Percentiles rank a stretch among this genome's conserved stretches.
Conservation (phyloP, 2,113 vertebrate genomes). For the Silurus glanis region DNA sequence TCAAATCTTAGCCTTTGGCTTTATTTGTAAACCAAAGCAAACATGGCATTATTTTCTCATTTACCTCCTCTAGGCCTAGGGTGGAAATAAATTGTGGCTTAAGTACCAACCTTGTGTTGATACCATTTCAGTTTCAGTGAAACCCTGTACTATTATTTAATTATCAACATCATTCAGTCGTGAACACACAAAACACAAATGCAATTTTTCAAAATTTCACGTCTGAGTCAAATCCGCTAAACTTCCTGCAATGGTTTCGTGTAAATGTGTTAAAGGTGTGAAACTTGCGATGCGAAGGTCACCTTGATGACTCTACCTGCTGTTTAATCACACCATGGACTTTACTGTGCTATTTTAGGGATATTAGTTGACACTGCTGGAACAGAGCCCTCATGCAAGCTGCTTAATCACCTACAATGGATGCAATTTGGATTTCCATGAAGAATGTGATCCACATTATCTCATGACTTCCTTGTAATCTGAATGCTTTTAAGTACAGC, state of each 20-base stretch:
- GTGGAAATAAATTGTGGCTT: slow-evolving; percentile 33
- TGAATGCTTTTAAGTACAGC: slow-evolving; percentile 35
- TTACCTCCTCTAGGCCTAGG: slow-evolving; percentile 26
- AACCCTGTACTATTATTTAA: slow-evolving; percentile 28
- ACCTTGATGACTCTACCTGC: slow-evolving; percentile 41
- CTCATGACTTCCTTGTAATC: slow-evolving; percentile 19
- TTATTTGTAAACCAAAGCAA: slow-evolving; percentile 44
- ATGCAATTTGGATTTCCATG: slow-evolving; percentile 31
- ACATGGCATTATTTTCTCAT: slow-evolving; percentile 38
- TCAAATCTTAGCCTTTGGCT: slow-evolving; percentile 48
- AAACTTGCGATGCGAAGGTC: slow-evolving; percentile 30
- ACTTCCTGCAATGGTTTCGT: not conserved
- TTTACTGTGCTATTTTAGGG: slow-evolving; percentile 38
- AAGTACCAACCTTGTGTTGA: not conserved
- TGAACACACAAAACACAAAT: not conserved
- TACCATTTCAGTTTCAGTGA: slow-evolving; percentile 22
- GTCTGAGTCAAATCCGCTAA: not conserved
- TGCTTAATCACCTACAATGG: slow-evolving; percentile 41
- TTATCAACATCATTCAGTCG: not conserved
- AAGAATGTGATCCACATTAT: slow-evolving; percentile 41
- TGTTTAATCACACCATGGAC: slow-evolving; percentile 28
- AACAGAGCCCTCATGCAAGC: slow-evolving; percentile 33
- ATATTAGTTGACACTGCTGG: slow-evolving; percentile 32
- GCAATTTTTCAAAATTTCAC: not conserved
- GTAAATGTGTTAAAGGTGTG: slow-evolving; percentile 26